Evolutionary conservation across 2,888 invertebrate genomes (phyloP), one percentile per base, ranked within the genome.

Genomic region (Spatulosminthurus flaviceps): DNA sequence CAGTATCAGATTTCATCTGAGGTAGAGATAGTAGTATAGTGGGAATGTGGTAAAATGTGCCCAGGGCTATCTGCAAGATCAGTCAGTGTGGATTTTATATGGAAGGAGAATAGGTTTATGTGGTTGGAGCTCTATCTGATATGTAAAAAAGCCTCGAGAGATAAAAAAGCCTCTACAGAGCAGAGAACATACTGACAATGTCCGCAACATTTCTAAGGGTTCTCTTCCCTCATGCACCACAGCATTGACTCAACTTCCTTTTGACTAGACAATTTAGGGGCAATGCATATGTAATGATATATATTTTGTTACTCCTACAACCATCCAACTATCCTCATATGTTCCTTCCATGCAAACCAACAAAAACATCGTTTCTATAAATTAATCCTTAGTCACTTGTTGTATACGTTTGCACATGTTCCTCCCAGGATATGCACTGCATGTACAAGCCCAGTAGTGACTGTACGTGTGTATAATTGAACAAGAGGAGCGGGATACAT

Each of bases 321-420:
- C n/a, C n/a, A 51, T 19, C 51, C 51, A 5, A 9, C 7, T 16
- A 51, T 34, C 5, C 4, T 34, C 34, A 9, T 34, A 34, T 34
- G 34, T 34, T 51, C 16, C 16, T 51, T 4, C 19, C 51, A 51
- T n/a, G 51, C 19, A n/a, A 19, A 51, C 51, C 9, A 51, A 51
- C 5, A 51, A 51, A 51, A n/a, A 51, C 5, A 51, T 51, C 9
- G 51, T 51, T 51, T 51, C 51, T n/a, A 51, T 51, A 51, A 51
- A 51, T 51, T 51, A 51, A 51, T 51, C 51, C 51, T 51, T 13
- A 51, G 51, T 51, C 51, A 51, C 51, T 51, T 51, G 51, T 51
- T 51, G 51, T 9, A 5, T 51, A 51, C 51, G 16, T 51, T 51
- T 51, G 9, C 51, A 41, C 16, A 2, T n/a, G 16, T 51, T 2